phyloP scores from a whole-genome alignment of 2,888 invertebrate species.

The Agriotes lineatus region DNA sequence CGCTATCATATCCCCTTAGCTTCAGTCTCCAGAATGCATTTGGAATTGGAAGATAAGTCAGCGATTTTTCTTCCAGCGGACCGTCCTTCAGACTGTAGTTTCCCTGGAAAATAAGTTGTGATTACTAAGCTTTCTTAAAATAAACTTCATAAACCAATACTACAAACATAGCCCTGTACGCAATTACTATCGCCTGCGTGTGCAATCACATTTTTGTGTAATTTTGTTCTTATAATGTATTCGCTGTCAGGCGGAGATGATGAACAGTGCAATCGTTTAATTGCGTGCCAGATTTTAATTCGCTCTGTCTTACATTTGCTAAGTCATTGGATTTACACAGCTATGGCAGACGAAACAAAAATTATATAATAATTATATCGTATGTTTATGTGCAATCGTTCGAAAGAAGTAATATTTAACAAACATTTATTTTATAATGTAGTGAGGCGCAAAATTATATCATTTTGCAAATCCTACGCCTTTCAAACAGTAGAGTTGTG shows the following conservation, averaged over 20 bases:
- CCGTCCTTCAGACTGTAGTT: constrained; percentile 48
- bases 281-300: constrained; percentile 18
- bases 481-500: no score
- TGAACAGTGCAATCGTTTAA: neutral
- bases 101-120: constrained; percentile 46
- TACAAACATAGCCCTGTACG: no score
- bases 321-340: neutral
- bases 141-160: no score
- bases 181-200: neutral
- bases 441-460: no score
- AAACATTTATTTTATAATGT: no score
- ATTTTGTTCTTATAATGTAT: neutral
- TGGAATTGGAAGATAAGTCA: constrained; percentile 52
- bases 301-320: neutral
- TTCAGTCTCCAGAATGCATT: constrained; percentile 56
- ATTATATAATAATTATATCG: no score
- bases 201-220: neutral
- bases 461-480: no score
- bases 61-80: constrained; percentile 46
- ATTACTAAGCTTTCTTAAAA: no score
- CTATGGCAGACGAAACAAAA: no score
- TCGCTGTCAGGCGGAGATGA: constrained; percentile 1
- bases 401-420: no score
- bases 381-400: no score
- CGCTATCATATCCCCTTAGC: constrained; percentile 51